Evolutionary conservation across 2,113 vertebrate species (phyloP).

Genomic region (Ciconia stormi): DNA sequence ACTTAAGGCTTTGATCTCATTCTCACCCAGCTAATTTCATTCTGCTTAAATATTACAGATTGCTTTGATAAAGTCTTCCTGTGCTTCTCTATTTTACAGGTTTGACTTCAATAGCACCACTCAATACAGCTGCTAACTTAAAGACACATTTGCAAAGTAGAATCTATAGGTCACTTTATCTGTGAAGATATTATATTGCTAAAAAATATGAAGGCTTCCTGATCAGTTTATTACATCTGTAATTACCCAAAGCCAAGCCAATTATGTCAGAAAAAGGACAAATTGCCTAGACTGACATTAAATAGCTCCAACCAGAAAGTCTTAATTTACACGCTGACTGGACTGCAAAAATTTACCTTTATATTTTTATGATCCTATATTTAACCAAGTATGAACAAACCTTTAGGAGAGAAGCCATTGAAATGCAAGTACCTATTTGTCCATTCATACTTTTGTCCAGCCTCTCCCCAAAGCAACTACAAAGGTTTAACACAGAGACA

Average conservation of each 20-base stretch:
- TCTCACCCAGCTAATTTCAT: conserved; percentile 38
- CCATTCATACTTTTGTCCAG: background rate
- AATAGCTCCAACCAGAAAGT: background rate
- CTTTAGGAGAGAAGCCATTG: background rate
- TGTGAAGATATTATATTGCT: background rate
- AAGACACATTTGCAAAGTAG: background rate
- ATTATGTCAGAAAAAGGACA: background rate
- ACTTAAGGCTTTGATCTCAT: conserved; percentile 49
- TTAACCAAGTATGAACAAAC: background rate
- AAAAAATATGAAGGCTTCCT: background rate
- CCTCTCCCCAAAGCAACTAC: background rate
- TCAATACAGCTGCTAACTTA: background rate
- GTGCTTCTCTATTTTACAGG: background rate
- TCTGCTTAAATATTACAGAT: conserved; percentile 42
- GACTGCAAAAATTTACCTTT: background rate
- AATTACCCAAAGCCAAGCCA: conserved; percentile 21
- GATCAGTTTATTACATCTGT: conserved; percentile 2
- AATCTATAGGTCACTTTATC: background rate
- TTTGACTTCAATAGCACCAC: background rate
- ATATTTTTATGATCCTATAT: background rate
- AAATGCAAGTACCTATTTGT: background rate
- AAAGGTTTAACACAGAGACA: background rate
- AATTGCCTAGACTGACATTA: background rate
- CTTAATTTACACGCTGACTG: background rate
- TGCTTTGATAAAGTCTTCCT: background rate